Percentiles rank a stretch among this genome's conserved stretches.
These are phyloP conservation scores for Rhaphigaster nebulosa DNA, from an alignment of 2,888 invertebrate genomes.

Conservation along the genomic window DNA sequence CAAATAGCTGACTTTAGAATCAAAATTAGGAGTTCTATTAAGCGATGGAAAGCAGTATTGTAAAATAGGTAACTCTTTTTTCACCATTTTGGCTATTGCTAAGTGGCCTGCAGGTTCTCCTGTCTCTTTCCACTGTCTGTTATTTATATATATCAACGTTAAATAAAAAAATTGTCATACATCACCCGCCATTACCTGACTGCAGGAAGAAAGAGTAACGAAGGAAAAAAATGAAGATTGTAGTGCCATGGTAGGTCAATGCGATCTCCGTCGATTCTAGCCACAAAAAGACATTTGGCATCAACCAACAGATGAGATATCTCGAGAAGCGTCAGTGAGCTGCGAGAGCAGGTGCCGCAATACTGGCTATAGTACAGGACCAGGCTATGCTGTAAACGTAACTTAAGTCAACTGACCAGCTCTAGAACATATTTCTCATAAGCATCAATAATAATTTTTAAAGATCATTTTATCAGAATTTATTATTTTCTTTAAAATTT, in stretches of 20 bases:
- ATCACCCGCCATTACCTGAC: slow-evolving; percentile 71
- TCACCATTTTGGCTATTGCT: too few species aligned
- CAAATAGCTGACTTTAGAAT: too few species aligned
- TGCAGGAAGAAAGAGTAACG: slow-evolving; percentile 84
- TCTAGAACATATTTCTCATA: not conserved
- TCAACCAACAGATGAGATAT: slow-evolving; percentile 76
- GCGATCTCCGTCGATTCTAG: slow-evolving; percentile 83
- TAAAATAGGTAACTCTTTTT: too few species aligned
- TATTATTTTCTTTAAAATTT: not conserved
- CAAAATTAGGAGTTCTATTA: too few species aligned
- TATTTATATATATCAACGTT: too few species aligned
- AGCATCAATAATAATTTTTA: not conserved
- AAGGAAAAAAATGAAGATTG: slow-evolving; percentile 83
- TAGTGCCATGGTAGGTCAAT: slow-evolving; percentile 92
- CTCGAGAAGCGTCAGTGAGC: slow-evolving; percentile 78
- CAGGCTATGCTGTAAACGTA: slow-evolving; percentile 77
- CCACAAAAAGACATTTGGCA: slow-evolving; percentile 73
- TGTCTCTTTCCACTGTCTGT: too few species aligned
- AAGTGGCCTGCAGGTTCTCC: too few species aligned
- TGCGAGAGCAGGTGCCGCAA: slow-evolving; percentile 81
- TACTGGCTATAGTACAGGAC: slow-evolving; percentile 84
- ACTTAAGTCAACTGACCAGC: not conserved
- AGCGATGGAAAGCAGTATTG: too few species aligned
- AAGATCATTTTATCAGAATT: not conserved
- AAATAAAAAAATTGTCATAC: too few species aligned